These are phyloP conservation scores for Morpho helenor DNA, from an alignment of 2,888 invertebrate genomes.

Conservation along the genomic window DNA sequence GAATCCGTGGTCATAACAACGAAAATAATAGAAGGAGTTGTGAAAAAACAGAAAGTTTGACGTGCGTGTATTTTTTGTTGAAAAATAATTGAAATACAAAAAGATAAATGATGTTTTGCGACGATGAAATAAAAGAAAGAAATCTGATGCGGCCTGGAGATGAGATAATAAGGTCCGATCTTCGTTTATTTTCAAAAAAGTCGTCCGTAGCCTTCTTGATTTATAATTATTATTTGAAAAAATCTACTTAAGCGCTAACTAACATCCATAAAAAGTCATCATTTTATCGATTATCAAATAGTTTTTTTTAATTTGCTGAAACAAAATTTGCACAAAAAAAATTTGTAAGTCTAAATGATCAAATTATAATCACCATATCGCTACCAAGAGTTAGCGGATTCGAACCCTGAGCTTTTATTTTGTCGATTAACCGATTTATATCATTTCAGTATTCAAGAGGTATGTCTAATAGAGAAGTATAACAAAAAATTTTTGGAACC, in stretches of 20 bases:
- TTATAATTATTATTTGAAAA: background rate
- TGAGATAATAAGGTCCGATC: conserved; percentile 69
- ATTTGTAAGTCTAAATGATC: too few relatives aligned
- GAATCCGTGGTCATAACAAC: conserved; percentile 57
- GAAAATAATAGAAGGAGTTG: conserved; percentile 47
- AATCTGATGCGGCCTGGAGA: conserved; percentile 63
- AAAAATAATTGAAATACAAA: conserved; percentile 68
- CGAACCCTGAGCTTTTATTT: too few relatives aligned
- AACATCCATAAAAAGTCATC: too few relatives aligned
- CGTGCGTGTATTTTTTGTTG: conserved; percentile 58
- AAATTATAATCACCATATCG: too few relatives aligned
- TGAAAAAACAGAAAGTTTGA: conserved; percentile 56
- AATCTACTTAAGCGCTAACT: background rate
- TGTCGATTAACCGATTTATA: too few relatives aligned
- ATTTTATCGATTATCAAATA: too few relatives aligned
- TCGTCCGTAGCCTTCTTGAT: conserved; percentile 25
- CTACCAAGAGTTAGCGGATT: too few relatives aligned
- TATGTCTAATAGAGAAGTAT: conserved; percentile 65
- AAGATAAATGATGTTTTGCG: conserved; percentile 73
- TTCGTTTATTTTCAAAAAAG: conserved; percentile 38
- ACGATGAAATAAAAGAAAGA: conserved; percentile 73
- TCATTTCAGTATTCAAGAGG: conserved; percentile 62
- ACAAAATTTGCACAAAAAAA: too few relatives aligned
- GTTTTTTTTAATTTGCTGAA: too few relatives aligned
- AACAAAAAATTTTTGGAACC: conserved; percentile 59